Conservation (phyloP, 2,113 vertebrate genomes). For the Tachysurus fulvidraco region DNA sequence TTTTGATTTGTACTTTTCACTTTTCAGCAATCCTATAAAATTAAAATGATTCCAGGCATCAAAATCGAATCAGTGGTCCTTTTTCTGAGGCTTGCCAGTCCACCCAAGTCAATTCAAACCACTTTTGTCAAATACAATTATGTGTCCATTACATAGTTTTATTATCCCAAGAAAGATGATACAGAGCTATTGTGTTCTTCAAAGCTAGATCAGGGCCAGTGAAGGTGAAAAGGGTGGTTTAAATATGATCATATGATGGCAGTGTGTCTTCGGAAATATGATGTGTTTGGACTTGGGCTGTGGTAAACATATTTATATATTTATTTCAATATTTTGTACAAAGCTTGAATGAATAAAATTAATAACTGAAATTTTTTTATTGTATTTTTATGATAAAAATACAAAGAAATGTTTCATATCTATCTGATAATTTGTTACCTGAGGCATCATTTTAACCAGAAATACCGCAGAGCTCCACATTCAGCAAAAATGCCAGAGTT, state of each 20-base stretch:
- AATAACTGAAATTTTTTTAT: neutral
- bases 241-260: neutral
- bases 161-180: slow-evolving; percentile 16
- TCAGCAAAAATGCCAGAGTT: neutral
- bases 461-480: neutral
- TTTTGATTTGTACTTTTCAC: slow-evolving; percentile 51
- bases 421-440: too few species aligned
- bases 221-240: slow-evolving; percentile 8
- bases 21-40: slow-evolving; percentile 47
- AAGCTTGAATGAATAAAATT: neutral
- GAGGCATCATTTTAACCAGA: neutral
- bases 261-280: neutral
- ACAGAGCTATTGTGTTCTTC: slow-evolving; percentile 7
- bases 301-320: neutral
- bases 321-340: neutral
- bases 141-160: slow-evolving; percentile 34
- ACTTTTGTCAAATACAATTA: slow-evolving; percentile 40
- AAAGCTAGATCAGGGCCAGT: neutral
- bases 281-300: neutral
- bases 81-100: slow-evolving; percentile 40
- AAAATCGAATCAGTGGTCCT: slow-evolving; percentile 41
- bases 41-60: slow-evolving; percentile 28
- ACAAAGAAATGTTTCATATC: neutral
- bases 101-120: slow-evolving; percentile 46
- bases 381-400: neutral